Conservation (phyloP, 2,797 vertebrate species). For the Erethizon dorsatum region DNA sequence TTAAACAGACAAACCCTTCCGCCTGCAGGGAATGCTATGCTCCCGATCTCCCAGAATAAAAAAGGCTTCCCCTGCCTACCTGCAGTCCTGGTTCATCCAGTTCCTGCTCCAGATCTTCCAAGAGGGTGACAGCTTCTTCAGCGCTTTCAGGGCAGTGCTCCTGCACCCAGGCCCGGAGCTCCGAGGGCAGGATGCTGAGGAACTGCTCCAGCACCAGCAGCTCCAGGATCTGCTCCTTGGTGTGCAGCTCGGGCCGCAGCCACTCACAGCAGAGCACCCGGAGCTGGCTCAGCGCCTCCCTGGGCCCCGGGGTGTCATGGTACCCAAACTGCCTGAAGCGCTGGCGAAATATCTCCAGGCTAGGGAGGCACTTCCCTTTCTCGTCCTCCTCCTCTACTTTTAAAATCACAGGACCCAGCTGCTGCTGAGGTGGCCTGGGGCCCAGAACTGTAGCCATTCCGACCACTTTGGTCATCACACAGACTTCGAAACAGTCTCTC, state of each 20-base stretch:
- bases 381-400: slow-evolving; percentile 77
- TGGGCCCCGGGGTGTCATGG: slow-evolving; percentile 82
- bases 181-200: slow-evolving; percentile 83
- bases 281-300: slow-evolving; percentile 85
- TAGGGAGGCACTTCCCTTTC: slow-evolving; percentile 75
- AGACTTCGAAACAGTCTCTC: slow-evolving; percentile 50
- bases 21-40: neutral
- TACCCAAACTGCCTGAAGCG: slow-evolving; percentile 84
- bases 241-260: slow-evolving; percentile 82
- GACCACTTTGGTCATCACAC: slow-evolving; percentile 82
- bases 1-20: neutral
- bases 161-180: slow-evolving; percentile 84
- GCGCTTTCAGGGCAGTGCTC: slow-evolving; percentile 79
- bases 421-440: slow-evolving; percentile 69
- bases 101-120: slow-evolving; percentile 84
- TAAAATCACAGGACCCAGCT: slow-evolving; percentile 57
- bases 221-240: slow-evolving; percentile 85
- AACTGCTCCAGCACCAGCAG: slow-evolving; percentile 85
- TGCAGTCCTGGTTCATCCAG: slow-evolving; percentile 81
- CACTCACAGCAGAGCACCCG: slow-evolving; percentile 85
- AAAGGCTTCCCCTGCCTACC: slow-evolving; percentile 54
- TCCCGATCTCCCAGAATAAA: neutral
- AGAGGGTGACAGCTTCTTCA: slow-evolving; percentile 82
- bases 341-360: slow-evolving; percentile 81
- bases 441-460: slow-evolving; percentile 72